Conservation (phyloP, 2,888 invertebrate genomes). For the Dasysyrphus albostriatus region DNA sequence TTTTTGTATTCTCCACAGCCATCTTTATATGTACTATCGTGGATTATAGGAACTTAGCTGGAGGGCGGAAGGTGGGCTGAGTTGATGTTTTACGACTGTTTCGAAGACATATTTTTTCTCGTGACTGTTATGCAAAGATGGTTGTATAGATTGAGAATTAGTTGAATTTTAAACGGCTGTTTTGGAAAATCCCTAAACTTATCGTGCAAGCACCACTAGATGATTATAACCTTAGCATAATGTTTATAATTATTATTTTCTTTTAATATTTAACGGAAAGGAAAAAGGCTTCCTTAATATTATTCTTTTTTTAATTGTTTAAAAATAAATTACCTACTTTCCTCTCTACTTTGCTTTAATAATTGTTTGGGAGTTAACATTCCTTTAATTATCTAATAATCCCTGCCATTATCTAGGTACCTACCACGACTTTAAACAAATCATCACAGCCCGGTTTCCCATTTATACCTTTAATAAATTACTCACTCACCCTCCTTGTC, state of each 20-base stretch:
- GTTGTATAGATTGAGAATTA: neutral
- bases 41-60: constrained; percentile 35
- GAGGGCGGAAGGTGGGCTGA: constrained; percentile 12
- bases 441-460: constrained; percentile 36
- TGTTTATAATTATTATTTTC: no score
- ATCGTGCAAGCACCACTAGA: neutral
- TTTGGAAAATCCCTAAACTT: neutral
- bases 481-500: constrained; percentile 34
- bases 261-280: no score
- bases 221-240: no score
- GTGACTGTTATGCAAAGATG: neutral
- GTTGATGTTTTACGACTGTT: constrained; percentile 29
- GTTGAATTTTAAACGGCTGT: constrained; percentile 1
- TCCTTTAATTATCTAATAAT: constrained; percentile 36
- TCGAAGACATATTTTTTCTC: neutral
- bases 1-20: constrained; percentile 21
- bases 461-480: neutral
- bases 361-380: constrained; percentile 62
- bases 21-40: neutral
- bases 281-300: neutral
- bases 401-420: constrained; percentile 6
- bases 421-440: constrained; percentile 45
- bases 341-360: constrained; percentile 41
- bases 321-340: neutral
- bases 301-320: neutral